Percentiles rank a stretch among this genome's conserved stretches.
Conservation (phyloP, 2,888 invertebrate species). For the Himalopsyche anomala region DNA sequence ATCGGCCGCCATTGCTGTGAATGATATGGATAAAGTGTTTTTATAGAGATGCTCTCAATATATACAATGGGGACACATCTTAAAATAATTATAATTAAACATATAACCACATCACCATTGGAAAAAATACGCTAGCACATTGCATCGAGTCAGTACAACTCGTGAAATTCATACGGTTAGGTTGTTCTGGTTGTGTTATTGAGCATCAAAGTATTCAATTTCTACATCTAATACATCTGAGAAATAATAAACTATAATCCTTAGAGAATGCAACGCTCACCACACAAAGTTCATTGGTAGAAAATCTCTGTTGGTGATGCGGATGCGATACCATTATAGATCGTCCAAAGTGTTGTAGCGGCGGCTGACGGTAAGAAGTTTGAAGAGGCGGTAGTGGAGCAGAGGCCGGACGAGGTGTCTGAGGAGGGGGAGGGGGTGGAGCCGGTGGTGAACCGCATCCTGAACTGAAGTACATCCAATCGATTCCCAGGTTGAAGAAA, state of each 20-base stretch:
- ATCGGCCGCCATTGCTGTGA: too few species aligned
- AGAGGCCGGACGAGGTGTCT: constrained; percentile 58
- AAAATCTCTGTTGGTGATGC: constrained; percentile 64
- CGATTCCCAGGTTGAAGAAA: constrained; percentile 83
- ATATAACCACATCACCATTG: too few species aligned
- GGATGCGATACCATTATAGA: constrained; percentile 67
- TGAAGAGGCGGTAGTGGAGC: constrained; percentile 68
- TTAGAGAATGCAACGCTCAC: constrained; percentile 45
- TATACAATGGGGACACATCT: too few species aligned
- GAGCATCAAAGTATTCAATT: too few species aligned
- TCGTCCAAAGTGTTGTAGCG: constrained; percentile 66
- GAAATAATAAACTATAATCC: background rate
- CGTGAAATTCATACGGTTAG: too few species aligned
- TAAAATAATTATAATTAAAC: too few species aligned
- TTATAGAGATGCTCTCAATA: too few species aligned
- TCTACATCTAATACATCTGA: background rate
- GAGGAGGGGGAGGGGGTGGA: constrained; percentile 69
- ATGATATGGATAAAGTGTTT: too few species aligned
- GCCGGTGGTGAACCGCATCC: constrained; percentile 71
- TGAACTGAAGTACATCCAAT: constrained; percentile 70
- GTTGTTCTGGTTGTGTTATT: too few species aligned
- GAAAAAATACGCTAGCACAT: too few species aligned
- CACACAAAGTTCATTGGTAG: constrained; percentile 62
- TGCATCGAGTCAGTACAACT: too few species aligned
- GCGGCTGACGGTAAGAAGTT: constrained; percentile 66